These are phyloP conservation scores for Neopipo cinnamomea DNA, from an alignment of 2,113 vertebrate genomes.

Conservation along the genomic window DNA sequence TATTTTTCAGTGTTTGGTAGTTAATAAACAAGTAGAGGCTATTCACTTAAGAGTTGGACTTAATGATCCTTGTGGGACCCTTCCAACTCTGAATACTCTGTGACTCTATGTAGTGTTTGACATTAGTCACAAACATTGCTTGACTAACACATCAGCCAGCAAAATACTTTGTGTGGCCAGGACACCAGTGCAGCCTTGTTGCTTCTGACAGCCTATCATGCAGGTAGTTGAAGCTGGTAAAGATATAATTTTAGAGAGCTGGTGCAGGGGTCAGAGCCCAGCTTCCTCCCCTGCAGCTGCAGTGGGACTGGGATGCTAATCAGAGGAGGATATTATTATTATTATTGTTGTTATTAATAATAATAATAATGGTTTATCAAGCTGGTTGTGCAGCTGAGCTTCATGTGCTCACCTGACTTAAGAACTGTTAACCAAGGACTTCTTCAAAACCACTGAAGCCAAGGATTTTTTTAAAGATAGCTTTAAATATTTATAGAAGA, in stretches of 20 bases:
- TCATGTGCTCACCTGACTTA: rapidly evolving
- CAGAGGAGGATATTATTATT: too few relatives aligned
- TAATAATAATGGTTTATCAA: not conserved
- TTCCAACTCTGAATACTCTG: not conserved
- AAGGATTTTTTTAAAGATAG: not conserved
- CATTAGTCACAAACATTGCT: rapidly evolving
- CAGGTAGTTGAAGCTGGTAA: not conserved
- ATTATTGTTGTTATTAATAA: too few relatives aligned
- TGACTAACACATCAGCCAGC: not conserved
- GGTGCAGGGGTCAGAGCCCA: not conserved
- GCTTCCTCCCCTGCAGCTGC: not conserved
- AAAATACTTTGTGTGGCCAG: not conserved
- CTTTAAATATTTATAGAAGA: not conserved
- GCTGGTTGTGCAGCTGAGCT: not conserved
- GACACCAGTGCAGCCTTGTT: not conserved
- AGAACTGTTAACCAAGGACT: not conserved
- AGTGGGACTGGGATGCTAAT: not conserved
- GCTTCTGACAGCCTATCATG: not conserved
- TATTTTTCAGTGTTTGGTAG: not conserved
- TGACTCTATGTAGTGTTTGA: not conserved
- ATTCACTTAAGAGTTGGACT: not conserved
- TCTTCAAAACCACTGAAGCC: not conserved
- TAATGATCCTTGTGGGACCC: not conserved
- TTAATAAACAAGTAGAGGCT: not conserved
- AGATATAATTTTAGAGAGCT: not conserved